Percentiles rank a stretch among this genome's conserved stretches.
Evolutionary conservation across 2,113 vertebrate genomes (phyloP).

Genomic region (Proterorhinus semilunaris): DNA sequence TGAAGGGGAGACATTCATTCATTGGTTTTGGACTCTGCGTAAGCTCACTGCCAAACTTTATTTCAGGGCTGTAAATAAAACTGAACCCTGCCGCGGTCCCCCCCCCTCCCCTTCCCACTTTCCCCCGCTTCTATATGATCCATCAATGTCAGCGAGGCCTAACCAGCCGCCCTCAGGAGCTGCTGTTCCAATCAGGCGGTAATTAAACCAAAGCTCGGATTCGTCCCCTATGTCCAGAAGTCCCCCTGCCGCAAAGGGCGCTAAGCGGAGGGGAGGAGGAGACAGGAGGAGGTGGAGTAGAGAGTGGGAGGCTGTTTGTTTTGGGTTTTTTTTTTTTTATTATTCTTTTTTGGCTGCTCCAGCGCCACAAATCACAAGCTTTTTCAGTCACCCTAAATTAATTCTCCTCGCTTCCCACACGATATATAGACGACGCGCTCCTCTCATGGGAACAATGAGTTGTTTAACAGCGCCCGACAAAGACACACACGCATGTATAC

Average conservation of each 20-base stretch:
- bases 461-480: slow-evolving; percentile 44
- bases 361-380: slow-evolving; percentile 43
- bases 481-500: slow-evolving; percentile 40
- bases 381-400: slow-evolving; percentile 59
- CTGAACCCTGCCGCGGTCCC: background rate
- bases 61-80: slow-evolving; percentile 27
- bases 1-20: background rate
- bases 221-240: slow-evolving; percentile 55
- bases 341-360: slow-evolving; percentile 36
- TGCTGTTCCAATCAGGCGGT: slow-evolving; percentile 70
- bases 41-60: slow-evolving; percentile 12
- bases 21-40: background rate
- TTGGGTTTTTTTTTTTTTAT: background rate
- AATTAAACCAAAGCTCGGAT: slow-evolving; percentile 69
- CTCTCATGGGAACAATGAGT: slow-evolving; percentile 53
- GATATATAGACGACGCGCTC: slow-evolving; percentile 46
- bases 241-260: slow-evolving; percentile 44
- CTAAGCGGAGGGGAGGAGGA: slow-evolving; percentile 16
- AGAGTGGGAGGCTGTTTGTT: slow-evolving; percentile 44
- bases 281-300: slow-evolving; percentile 1
- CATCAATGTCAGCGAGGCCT: slow-evolving; percentile 66
- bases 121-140: slow-evolving; percentile 57
- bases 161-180: slow-evolving; percentile 62
- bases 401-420: slow-evolving; percentile 51
- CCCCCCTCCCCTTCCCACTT: slow-evolving; percentile 1